A percentile compares a stretch with the other conserved stretches of the same genome.
Conservation (phyloP, 2,888 invertebrate species). For the Calephelis perditalis region DNA sequence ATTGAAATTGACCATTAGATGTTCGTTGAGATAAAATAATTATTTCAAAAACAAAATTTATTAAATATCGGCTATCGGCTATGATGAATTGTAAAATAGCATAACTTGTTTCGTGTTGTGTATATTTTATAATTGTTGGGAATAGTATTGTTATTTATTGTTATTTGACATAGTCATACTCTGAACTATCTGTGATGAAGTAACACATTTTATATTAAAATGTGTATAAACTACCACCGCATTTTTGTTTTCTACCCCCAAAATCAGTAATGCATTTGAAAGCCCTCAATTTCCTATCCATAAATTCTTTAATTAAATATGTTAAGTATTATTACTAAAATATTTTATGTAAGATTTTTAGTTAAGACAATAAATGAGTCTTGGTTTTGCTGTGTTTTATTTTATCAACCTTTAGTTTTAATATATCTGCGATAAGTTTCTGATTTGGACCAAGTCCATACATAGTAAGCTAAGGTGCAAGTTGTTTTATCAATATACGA, state of each 20-base stretch:
- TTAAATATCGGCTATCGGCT: no score
- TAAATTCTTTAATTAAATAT: background rate
- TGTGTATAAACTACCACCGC: constrained; percentile 50
- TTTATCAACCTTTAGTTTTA: constrained; percentile 30
- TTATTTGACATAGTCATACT: constrained; percentile 36
- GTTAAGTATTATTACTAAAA: constrained; percentile 14
- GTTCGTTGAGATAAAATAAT: no score
- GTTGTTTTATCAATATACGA: no score
- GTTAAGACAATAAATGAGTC: constrained; percentile 51
- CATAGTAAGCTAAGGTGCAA: no score
- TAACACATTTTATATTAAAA: constrained; percentile 74
- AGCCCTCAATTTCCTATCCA: constrained; percentile 17
- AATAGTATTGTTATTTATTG: constrained; percentile 33
- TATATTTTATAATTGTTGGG: constrained; percentile 24
- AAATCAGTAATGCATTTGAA: constrained; percentile 16
- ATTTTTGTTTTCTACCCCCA: constrained; percentile 51
- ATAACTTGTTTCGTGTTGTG: no score
- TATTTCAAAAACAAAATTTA: no score
- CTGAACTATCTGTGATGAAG: constrained; percentile 57
- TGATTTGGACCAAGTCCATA: no score
- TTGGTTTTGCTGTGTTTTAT: constrained; percentile 66
- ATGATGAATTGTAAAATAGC: no score
- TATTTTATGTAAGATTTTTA: constrained; percentile 17
- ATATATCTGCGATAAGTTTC: background rate
- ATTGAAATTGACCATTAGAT: no score